Evolutionary conservation across 2,888 invertebrate species (phyloP), one percentile per base, ranked within the genome.

Genomic region (Seira sanloemensis): DNA sequence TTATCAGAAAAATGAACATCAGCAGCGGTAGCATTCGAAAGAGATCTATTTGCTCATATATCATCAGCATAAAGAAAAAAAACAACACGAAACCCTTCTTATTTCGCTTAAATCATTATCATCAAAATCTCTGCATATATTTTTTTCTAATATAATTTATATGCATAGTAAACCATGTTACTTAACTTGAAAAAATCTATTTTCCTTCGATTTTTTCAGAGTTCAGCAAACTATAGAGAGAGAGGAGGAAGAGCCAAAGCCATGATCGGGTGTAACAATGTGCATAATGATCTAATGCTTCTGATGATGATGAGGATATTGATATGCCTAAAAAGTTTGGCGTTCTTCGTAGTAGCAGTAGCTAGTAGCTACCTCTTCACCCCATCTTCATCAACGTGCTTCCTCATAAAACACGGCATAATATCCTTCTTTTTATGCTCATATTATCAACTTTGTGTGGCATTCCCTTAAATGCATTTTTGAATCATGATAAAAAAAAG

Each of bases 401-500:
- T 81, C 75, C 69, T 65, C 75, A 81, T 81, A 75, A 81, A 75
- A 69, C 26, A 81, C 71, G 58, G 50, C 81, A 65, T 81, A 19
- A 81, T 81, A 75, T 81, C 37, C 73, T 67, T 72, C 46, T 58
- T 58, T 69, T 26, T 37, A 74, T 74, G 50, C 27, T 62, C 79
- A 73, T 73, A 73, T 76, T 72, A 66, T 78, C 62, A 73, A 12
- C 12, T 12, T 12, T 58, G 2, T 58, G n/a, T 7, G n/a, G 16
- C 58, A 74, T 80, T 74, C 58, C 73, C 26, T 54, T 50, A 58
- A 65, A 46, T 23, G 73, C 73, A 65, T 71, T 71, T 79, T 79
- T 73, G 73, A 79, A 79, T 79, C 73, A 79, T 67, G 73, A 73
- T 79, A 58, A 79, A 79, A n/a, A n/a, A 58, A 58, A 78, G 62